Base-by-base conservation (phyloP, 2,888 invertebrate species). In the Drosophila pseudotalamancana region DNA sequence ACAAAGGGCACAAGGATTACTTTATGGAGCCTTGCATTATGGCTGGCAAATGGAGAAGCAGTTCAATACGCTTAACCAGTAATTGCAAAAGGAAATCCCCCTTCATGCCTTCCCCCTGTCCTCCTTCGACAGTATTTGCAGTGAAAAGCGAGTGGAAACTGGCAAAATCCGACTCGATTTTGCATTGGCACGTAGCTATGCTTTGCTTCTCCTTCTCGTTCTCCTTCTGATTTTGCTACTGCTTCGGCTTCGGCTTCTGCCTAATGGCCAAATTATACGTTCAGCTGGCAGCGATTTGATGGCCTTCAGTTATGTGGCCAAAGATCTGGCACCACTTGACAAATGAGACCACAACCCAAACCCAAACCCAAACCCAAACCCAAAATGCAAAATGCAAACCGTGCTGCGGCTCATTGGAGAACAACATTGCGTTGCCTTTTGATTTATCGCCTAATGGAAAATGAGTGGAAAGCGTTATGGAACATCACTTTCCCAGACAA, bases 1-100 rank as follows among this genome's bases (percentile, higher is more conserved):
- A 40, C 27, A 12, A 27, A 65, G 16, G 53, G 42, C 57, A 48
- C 34, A 46, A 29, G 55, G 65, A 59, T 63, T 75, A 56, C 68
- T 77, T 66, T 68, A 74, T 74, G 77, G 71, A 65, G 11, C 11
- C 31, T 71, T 68, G 67, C 72, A 73, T 72, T 82, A 78, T 73
- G 68, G 32, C 32, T 43, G 23, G 46, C 48, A 59, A 61, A 55
- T 53, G 49, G 37, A 65, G 68, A 68, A 65, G 54, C 63, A 45
- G 63, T 63, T 77, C 85, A 62, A 74, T 74, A 63, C 55, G 63
- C 46, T 62, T 43, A n/a, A n/a, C n/a, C 48, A 59, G 72, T 55
- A 73, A 73, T 72, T 72, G 67, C 56, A 31, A 27, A 39, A 23
- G 21, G 16, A n/a, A n/a, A n/a, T n/a, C 11, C 31, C 12, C 6